Evolutionary conservation across 2,113 vertebrate species (phyloP), one percentile per base, ranked within the genome.

Genomic region (Nycticorax nycticorax): DNA sequence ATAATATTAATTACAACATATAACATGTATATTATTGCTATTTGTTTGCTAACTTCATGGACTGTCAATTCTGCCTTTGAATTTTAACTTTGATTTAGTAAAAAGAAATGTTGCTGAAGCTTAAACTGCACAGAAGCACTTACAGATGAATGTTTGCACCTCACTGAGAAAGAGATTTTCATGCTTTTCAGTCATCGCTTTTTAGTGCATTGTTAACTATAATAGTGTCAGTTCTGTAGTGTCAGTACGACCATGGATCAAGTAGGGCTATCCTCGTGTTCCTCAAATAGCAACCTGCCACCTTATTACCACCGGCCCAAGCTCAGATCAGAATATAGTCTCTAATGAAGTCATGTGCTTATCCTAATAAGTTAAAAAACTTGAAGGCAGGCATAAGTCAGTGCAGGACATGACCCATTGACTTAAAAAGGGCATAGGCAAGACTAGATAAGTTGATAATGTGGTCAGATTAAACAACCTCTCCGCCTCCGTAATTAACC

Each of bases 191-290:
- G 2, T 66, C 17, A 23, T 55, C 0, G 0, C 59, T 94, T 85
- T 55, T 7, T 41, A 80, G 26, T 18, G 14, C 47, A 28, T 43
- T 77, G 20, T 41, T 80, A 53, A 75, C 10, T 37, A 5, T 30
- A 80, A 57, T 16, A 43, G 33, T n/a, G 53, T n/a, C 53, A 63
- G 27, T 78, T 67, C 24, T 45, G 33, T 47, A 59, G 37, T 27
- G 6, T 37, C 78, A 41, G 27, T 50, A 26, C 0, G 1, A 53
- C 45, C 1, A 2, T 2, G 1, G 69, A 33, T 55, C 56, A 22
- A 20, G 26, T 69, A 59, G 23, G 27, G 15, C 39, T 67, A 8
- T 43, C 43, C 8, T 66, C 68, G 16, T 55, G 15, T 33, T 62
- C 47, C 14, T 71, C 63, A 63, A 37, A 72, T 16, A 62, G 12